Conservation (phyloP, 2,797 vertebrate genomes). For the Tragelaphus oryx region DNA sequence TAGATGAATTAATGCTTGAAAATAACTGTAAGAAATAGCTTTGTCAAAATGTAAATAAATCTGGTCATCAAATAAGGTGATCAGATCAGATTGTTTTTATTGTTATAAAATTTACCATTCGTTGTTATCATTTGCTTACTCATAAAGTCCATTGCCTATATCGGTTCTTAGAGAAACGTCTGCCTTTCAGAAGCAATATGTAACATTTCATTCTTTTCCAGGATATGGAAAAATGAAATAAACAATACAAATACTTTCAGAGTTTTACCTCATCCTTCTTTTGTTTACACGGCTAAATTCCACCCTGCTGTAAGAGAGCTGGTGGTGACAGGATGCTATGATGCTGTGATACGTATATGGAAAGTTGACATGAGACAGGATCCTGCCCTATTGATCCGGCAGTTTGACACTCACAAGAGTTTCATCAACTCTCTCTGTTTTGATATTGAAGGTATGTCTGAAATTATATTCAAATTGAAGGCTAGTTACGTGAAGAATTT, state of each 20-base stretch:
- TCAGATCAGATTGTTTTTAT: conserved; percentile 1
- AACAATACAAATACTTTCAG: conserved; percentile 85
- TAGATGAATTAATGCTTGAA: not conserved
- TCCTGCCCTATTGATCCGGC: conserved; percentile 89
- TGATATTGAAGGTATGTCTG: conserved; percentile 90
- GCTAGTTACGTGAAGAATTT: not conserved
- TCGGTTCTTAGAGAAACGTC: not conserved
- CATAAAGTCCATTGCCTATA: not conserved
- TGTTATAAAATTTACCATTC: conserved; percentile 17
- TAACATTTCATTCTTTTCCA: conserved; percentile 69
- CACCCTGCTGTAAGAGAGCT: conserved; percentile 87
- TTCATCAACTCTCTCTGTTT: conserved; percentile 96
- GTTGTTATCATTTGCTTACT: not conserved
- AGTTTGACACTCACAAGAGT: conserved; percentile 91
- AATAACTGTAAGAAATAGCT: conserved; percentile 5
- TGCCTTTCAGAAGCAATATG: not conserved
- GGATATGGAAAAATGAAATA: conserved; percentile 91
- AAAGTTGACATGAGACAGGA: conserved; percentile 86
- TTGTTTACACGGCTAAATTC: conserved; percentile 93
- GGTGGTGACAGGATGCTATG: conserved; percentile 93
- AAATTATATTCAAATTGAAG: not conserved
- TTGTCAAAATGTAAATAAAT: conserved; percentile 13
- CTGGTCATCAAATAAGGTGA: not conserved
- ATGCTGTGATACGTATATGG: conserved; percentile 92
- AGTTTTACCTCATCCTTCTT: conserved; percentile 95